A percentile compares a stretch with the other conserved stretches of the same genome.
Conservation (phyloP, 2,888 invertebrate species). For the Gibbula magus region DNA sequence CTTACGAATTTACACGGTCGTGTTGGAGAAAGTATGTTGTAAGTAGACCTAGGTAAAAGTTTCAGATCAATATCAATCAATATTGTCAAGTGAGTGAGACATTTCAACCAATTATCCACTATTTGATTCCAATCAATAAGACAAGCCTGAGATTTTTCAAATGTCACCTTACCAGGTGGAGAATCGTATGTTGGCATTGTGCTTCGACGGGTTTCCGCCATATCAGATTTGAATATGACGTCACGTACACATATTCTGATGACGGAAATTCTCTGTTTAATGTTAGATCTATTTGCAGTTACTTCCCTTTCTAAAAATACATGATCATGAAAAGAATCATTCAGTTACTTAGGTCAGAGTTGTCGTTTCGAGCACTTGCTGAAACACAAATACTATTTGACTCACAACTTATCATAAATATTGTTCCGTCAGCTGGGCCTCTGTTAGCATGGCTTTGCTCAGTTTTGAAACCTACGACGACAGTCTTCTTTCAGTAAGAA, state of each 20-base stretch:
- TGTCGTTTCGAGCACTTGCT: not conserved
- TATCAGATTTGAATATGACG: slow-evolving; percentile 28
- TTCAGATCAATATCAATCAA: too few relatives aligned
- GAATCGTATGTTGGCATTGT: slow-evolving; percentile 29
- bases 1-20: too few relatives aligned
- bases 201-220: slow-evolving; percentile 36
- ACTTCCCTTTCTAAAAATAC: slow-evolving; percentile 9
- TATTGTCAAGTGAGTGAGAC: too few relatives aligned
- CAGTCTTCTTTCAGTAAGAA: too few relatives aligned
- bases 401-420: not conserved
- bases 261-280: slow-evolving; percentile 4
- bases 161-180: slow-evolving; percentile 26
- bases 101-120: too few relatives aligned
- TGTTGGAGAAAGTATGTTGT: too few relatives aligned
- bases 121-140: too few relatives aligned
- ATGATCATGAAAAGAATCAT: not conserved
- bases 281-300: not conserved
- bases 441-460: too few relatives aligned
- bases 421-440: not conserved
- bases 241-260: slow-evolving; percentile 12
- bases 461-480: too few relatives aligned
- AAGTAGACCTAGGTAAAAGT: too few relatives aligned
- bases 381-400: not conserved
- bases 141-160: not conserved
- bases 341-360: not conserved